Percentiles rank a stretch among this genome's conserved stretches.
Conservation (phyloP, 2,113 vertebrate genomes). For the Maccullochella peelii region DNA sequence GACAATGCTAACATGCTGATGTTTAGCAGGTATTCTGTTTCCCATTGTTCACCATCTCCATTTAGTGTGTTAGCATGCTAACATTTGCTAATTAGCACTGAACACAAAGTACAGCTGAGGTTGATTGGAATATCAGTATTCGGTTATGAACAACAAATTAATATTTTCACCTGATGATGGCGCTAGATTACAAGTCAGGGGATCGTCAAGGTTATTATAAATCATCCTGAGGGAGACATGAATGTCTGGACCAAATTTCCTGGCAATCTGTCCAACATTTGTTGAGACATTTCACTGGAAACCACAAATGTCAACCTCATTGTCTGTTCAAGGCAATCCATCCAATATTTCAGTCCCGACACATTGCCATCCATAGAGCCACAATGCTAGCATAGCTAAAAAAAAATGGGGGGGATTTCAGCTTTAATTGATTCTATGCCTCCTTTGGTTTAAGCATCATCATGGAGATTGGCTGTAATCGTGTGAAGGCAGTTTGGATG, state of each 20-base stretch:
- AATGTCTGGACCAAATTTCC: not conserved
- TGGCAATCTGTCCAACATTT: not conserved
- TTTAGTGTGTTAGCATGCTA: no score
- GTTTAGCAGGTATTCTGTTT: no score
- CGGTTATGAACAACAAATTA: no score
- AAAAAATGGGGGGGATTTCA: not conserved
- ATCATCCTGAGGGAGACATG: not conserved
- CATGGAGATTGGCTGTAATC: not conserved
- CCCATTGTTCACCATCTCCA: no score
- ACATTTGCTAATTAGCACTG: no score
- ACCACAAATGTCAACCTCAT: not conserved
- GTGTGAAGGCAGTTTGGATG: not conserved
- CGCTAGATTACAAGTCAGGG: no score
- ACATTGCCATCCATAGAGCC: not conserved
- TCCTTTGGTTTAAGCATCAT: not conserved
- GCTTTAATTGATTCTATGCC: not conserved
- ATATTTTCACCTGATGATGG: no score
- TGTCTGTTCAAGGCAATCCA: not conserved
- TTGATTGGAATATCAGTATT: no score
- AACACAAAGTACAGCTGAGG: no score
- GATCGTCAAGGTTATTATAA: not conserved
- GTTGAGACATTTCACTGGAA: not conserved
- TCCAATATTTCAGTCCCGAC: not conserved
- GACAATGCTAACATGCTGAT: no score
- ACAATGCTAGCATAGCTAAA: not conserved